phyloP scores from a whole-genome alignment of 2,797 vertebrate genomes.

The Loris lydekkerianus region DNA sequence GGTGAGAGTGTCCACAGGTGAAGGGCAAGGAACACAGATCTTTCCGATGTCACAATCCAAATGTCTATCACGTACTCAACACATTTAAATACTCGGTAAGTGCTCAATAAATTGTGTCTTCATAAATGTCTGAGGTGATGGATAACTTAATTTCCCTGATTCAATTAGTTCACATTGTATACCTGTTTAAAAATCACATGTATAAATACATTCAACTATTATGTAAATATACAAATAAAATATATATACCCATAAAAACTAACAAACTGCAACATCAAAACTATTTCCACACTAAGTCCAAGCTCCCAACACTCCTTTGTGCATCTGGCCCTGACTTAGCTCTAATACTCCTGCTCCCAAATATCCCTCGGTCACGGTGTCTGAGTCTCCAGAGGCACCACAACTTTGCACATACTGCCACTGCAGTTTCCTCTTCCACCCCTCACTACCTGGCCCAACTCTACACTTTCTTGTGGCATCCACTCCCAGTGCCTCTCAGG shows the following conservation, averaged over 20 bases:
- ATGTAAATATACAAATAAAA: no score
- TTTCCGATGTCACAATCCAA: not conserved
- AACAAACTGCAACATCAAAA: not conserved
- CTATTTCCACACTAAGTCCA: not conserved
- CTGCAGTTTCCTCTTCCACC: not conserved
- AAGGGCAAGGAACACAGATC: not conserved
- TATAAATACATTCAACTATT: no score
- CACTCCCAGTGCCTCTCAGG: rapidly evolving
- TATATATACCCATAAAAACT: no score
- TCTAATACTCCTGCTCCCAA: not conserved
- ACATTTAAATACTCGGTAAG: not conserved
- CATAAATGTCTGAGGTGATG: no score
- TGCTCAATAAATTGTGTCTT: not conserved
- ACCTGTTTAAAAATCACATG: no score
- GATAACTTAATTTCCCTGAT: no score
- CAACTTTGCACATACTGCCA: not conserved
- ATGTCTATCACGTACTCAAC: not conserved
- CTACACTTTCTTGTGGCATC: no score
- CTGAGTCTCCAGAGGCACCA: not conserved
- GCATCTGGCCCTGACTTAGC: not conserved
- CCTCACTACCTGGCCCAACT: not conserved
- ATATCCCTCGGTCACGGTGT: no score
- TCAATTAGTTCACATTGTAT: no score
- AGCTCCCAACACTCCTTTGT: not conserved
- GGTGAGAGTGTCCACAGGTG: not conserved